Conservation (phyloP, 2,888 invertebrate species). For the Candidula unifasciata region DNA sequence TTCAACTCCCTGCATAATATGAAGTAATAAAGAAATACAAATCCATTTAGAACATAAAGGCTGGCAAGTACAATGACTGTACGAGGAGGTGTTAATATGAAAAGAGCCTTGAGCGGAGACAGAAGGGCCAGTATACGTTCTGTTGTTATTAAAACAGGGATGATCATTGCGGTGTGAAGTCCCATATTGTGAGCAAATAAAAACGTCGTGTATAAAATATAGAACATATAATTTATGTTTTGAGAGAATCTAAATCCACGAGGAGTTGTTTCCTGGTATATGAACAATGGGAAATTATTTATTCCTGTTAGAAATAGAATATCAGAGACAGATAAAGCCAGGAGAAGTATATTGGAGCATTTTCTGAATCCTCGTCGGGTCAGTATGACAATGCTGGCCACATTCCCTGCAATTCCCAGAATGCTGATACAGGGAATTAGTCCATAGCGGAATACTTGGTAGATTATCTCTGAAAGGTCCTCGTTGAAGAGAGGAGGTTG, state of each 20-base stretch:
- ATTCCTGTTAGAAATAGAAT: background rate
- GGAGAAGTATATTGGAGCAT: background rate
- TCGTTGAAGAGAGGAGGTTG: too few relatives aligned
- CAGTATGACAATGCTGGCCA: background rate
- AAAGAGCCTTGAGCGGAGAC: background rate
- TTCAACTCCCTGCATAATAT: background rate
- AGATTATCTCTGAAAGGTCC: too few relatives aligned
- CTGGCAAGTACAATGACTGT: background rate
- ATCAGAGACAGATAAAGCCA: constrained; percentile 1
- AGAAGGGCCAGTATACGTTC: background rate
- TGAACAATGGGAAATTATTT: background rate
- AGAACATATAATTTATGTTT: background rate
- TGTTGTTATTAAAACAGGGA: background rate
- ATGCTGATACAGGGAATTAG: background rate
- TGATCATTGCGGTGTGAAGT: background rate
- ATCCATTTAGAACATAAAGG: background rate
- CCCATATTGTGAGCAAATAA: background rate
- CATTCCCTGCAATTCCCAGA: background rate
- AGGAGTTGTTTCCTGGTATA: background rate
- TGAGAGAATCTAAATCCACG: background rate
- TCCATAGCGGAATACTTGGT: too few relatives aligned
- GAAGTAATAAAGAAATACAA: background rate
- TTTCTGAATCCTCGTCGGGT: background rate
- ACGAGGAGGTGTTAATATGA: background rate
- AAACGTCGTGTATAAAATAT: background rate